Evolutionary conservation across 2,888 invertebrate species (phyloP).

Genomic region (Oscheius onirici): DNA sequence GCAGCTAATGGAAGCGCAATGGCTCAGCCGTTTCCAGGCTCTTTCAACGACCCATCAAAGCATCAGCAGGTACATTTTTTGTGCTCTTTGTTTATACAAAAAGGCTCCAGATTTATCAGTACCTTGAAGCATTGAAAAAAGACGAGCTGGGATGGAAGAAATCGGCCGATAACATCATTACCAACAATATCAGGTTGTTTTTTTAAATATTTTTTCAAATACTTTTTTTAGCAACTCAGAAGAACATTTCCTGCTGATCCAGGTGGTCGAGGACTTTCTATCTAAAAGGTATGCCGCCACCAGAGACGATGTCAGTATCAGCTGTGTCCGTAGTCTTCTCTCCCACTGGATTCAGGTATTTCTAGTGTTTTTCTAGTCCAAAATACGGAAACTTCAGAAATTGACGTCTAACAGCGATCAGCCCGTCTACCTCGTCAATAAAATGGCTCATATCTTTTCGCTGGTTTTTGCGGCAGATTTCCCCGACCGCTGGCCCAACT

Average conservation of each 20-base stretch:
- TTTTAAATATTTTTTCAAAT: neutral
- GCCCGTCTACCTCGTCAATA: constrained; percentile 75
- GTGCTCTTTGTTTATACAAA: too few species aligned
- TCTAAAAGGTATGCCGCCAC: constrained; percentile 50
- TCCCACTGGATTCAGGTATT: constrained; percentile 51
- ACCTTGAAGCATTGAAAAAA: constrained; percentile 52
- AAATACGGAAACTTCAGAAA: constrained; percentile 25
- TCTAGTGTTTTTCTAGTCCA: neutral
- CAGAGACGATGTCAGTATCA: constrained; percentile 27
- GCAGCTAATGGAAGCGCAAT: constrained; percentile 12
- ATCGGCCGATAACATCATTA: constrained; percentile 47
- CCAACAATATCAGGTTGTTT: constrained; percentile 35
- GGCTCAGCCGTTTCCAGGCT: constrained; percentile 9
- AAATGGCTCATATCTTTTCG: constrained; percentile 76
- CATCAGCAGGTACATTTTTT: constrained; percentile 38
- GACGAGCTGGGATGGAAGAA: constrained; percentile 56
- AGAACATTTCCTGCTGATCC: constrained; percentile 73
- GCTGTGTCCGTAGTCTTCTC: constrained; percentile 49
- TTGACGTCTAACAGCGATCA: constrained; percentile 17
- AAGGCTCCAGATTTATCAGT: constrained; percentile 51
- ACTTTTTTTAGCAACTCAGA: constrained; percentile 52
- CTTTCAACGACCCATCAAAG: constrained; percentile 47
- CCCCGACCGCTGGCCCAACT: constrained; percentile 75
- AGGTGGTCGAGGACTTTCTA: constrained; percentile 73
- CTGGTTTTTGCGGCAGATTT: constrained; percentile 76